Percentiles rank a stretch among this genome's conserved stretches.
Evolutionary conservation across 2,888 invertebrate species (phyloP).

Genomic region (Sisyra terminalis): DNA sequence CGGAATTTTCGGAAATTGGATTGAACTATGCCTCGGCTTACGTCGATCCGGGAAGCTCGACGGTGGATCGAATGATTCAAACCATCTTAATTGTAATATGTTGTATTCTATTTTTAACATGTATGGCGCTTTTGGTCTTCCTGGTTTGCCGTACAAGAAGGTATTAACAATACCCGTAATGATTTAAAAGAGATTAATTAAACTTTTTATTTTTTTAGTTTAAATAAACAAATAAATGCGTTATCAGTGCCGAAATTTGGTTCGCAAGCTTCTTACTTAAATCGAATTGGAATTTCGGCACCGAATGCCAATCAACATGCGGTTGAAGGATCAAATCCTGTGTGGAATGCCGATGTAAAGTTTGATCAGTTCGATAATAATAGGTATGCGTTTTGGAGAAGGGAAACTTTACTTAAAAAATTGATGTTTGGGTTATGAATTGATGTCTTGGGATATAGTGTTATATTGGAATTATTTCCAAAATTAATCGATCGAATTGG

Average conservation of each 20-base stretch:
- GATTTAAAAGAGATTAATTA: neutral
- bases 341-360: constrained; percentile 39
- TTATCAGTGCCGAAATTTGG: constrained; percentile 45
- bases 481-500: no score
- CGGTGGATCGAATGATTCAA: constrained; percentile 25
- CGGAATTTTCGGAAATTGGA: constrained; percentile 13
- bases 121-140: constrained; percentile 32
- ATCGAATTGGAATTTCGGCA: constrained; percentile 31
- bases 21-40: constrained; percentile 13
- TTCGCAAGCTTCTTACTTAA: constrained; percentile 41
- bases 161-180: constrained; percentile 21
- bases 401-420: neutral
- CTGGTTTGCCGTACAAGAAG: constrained; percentile 38
- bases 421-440: neutral
- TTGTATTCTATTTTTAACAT: constrained; percentile 33
- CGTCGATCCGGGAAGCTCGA: constrained; percentile 12
- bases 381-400: constrained; percentile 29
- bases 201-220: constrained; percentile 22
- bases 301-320: constrained; percentile 58
- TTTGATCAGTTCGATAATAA: constrained; percentile 33
- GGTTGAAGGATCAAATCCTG: constrained; percentile 52
- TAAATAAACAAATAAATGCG: constrained; percentile 41
- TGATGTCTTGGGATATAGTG: constrained; percentile 10
- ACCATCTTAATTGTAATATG: constrained; percentile 35
- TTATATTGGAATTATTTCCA: no score